Evolutionary conservation across 1,140 invertebrate genomes (phyloP).

Genomic region (Proctacanthus coquilletti): DNA sequence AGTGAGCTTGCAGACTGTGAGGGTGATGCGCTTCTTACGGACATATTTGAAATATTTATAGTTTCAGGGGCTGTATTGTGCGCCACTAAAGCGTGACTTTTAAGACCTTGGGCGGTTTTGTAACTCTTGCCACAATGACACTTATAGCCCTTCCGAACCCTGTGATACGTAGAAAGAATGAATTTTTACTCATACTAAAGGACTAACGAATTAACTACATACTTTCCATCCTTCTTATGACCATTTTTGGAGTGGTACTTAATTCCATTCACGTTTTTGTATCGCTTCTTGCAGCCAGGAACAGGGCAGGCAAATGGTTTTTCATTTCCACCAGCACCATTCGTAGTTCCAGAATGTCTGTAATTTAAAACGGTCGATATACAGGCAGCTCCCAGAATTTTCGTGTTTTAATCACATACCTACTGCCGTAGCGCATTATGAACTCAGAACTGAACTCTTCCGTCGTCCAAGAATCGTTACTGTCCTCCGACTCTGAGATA

Average conservation of each 20-base stretch:
- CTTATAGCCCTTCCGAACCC: conserved; percentile 58
- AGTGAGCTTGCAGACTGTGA: conserved; percentile 27
- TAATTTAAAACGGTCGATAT: not conserved
- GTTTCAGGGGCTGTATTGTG: conserved; percentile 34
- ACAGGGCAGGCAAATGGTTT: conserved; percentile 70
- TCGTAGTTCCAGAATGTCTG: conserved; percentile 27
- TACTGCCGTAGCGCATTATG: conserved; percentile 56
- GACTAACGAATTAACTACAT: conserved; percentile 23
- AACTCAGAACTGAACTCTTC: conserved; percentile 63
- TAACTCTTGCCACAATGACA: conserved; percentile 74
- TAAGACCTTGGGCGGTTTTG: conserved; percentile 57
- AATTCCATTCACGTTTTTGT: conserved; percentile 78
- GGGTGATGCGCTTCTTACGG: conserved; percentile 21
- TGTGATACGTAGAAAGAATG: conserved; percentile 26
- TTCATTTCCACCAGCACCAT: conserved; percentile 36
- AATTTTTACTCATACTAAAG: conserved; percentile 4
- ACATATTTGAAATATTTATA: conserved; percentile 5
- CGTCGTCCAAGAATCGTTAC: conserved; percentile 66
- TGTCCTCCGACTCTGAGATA: conserved; percentile 50
- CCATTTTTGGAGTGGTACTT: conserved; percentile 76
- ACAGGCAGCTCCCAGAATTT: no score
- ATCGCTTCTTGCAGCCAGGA: conserved; percentile 70
- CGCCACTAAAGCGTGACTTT: conserved; percentile 46
- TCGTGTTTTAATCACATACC: conserved; percentile 31
- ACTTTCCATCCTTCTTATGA: conserved; percentile 68